Conservation (phyloP, 2,888 invertebrate genomes). For the Pheosia gnoma region DNA sequence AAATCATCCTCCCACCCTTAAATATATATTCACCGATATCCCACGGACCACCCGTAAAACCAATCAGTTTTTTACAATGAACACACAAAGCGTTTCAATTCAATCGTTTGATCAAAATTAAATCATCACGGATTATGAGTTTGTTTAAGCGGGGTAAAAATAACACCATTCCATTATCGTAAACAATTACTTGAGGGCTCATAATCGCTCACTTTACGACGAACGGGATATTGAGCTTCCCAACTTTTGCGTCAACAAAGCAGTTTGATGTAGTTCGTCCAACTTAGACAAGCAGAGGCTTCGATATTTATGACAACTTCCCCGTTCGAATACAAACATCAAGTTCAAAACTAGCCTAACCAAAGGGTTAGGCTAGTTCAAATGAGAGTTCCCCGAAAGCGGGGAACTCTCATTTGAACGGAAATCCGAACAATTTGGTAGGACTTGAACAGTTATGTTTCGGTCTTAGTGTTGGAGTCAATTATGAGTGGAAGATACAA, state of each 20-base stretch:
- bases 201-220: conserved; percentile 56
- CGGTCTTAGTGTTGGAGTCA: conserved; percentile 41
- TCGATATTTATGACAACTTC: conserved; percentile 76
- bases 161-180: conserved; percentile 39
- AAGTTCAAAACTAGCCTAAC: conserved; percentile 72
- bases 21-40: neutral
- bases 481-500: conserved; percentile 30
- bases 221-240: conserved; percentile 66
- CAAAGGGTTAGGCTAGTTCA: no score
- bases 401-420: conserved; percentile 62
- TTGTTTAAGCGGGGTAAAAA: conserved; percentile 17
- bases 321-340: conserved; percentile 69
- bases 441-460: conserved; percentile 59
- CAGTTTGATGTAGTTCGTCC: conserved; percentile 71
- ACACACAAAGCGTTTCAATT: neutral
- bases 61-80: conserved; percentile 4
- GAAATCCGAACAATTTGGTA: conserved; percentile 69
- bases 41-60: conserved; percentile 8
- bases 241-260: conserved; percentile 71
- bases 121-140: conserved; percentile 12
- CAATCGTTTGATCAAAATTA: conserved; percentile 5
- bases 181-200: conserved; percentile 54
- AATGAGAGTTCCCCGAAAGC: no score
- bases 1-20: neutral
- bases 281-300: conserved; percentile 66